Evolutionary conservation across 1,140 invertebrate genomes (phyloP), one percentile per base, ranked within the genome.

Genomic region (Lepidurus packardi): DNA sequence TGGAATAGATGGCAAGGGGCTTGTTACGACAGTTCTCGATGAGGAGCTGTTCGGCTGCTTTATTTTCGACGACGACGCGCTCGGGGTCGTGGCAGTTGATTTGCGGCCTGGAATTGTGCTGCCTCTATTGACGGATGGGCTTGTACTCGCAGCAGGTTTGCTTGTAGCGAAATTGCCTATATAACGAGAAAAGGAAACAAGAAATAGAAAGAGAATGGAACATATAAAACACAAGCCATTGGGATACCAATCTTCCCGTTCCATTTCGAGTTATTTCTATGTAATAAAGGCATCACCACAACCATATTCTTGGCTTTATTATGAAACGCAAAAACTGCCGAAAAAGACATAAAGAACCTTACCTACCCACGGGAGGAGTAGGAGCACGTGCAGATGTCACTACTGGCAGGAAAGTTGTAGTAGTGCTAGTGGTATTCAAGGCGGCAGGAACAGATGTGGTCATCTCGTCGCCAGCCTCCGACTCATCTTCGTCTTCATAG

Each of bases 401-500:
- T 42, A 21, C 13, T 6, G 73, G 6, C 73, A 42, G 21, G 73
- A 74, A 41, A 74, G 73, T 34, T 73, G 77, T 78, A 11, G 65
- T 24, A 45, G 10, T 77, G 10, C 24, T 10, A 34, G 16, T 77
- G 41, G 43, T 77, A 65, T 34, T 13, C 21, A 21, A 10, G 6
- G 42, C 44, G 7, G 41, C 10, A 24, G 43, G 75, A 24, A n/a
- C 47, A 74, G 53, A 7, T 44, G 45, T n/a, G 13, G 44, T 73
- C 73, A 45, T 73, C 34, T 43, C 65, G 73, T 73, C 73, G 73
- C 16, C 73, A 3, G 41, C 43, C 47, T 44, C 73, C 43, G 53
- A 9, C 53, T 65, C 53, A 8, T 78, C 77, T n/a, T 78, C 73
- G 1, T 74, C 73, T 10, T 78, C 78, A 7, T 34, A 34, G 78